phyloP scores from a whole-genome alignment of 2,888 invertebrate species.

The Copidosoma aretas region DNA sequence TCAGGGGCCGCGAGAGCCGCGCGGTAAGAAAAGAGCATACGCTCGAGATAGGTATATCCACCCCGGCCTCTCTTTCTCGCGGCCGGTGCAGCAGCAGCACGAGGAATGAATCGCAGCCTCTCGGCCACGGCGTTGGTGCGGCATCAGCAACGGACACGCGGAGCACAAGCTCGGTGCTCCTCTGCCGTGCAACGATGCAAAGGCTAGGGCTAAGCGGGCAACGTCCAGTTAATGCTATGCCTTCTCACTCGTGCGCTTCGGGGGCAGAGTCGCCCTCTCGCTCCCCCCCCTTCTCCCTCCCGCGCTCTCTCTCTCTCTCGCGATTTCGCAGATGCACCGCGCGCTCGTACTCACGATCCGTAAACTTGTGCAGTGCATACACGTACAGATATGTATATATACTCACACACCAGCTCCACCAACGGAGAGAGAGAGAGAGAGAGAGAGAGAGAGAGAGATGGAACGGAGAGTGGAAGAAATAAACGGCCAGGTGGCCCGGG shows the following conservation, averaged over 20 bases:
- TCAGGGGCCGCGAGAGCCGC: too few species aligned
- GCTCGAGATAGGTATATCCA: not conserved
- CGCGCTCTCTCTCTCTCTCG: slow-evolving; percentile 17
- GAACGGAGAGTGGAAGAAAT: too few species aligned
- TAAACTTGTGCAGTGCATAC: too few species aligned
- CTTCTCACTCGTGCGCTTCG: slow-evolving; percentile 40
- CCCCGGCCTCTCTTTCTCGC: not conserved
- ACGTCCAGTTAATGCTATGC: slow-evolving; percentile 56
- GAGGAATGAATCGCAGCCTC: too few species aligned
- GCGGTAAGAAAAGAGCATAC: too few species aligned
- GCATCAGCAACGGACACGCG: too few species aligned
- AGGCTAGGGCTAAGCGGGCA: slow-evolving; percentile 44
- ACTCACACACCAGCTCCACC: not conserved
- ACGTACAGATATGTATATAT: too few species aligned
- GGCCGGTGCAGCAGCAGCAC: not conserved
- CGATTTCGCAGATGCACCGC: slow-evolving; percentile 32
- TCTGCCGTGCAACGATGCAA: not conserved
- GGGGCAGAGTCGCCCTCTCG: slow-evolving; percentile 23
- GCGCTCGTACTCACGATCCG: slow-evolving; percentile 33
- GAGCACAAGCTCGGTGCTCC: slow-evolving; percentile 1
- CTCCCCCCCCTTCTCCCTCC: slow-evolving; percentile 23
- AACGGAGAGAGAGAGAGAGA: too few species aligned
- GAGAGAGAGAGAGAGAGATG: too few species aligned
- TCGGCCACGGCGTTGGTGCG: too few species aligned
- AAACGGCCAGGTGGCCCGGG: slow-evolving; percentile 31